These are phyloP conservation scores for Sarotherodon lohbergeri DNA, from an alignment of 2,113 vertebrate genomes.

Conservation along the genomic window DNA sequence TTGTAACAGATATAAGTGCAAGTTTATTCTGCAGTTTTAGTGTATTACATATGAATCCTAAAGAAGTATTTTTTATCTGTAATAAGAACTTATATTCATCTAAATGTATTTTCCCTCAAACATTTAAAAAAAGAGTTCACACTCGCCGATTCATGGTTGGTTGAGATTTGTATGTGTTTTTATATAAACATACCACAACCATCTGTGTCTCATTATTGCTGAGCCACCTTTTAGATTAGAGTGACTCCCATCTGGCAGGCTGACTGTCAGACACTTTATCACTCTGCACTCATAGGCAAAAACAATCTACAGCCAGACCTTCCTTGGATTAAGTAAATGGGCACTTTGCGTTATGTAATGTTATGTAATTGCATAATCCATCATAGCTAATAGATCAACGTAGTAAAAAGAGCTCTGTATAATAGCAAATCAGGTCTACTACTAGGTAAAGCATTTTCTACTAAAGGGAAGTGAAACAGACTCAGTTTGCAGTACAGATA, in stretches of 20 bases:
- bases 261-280: slow-evolving; percentile 24
- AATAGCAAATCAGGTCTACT: not conserved
- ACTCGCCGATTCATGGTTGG: not conserved
- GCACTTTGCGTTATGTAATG: not conserved
- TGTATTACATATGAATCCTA: not conserved
- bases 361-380: not conserved
- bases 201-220: slow-evolving; percentile 54
- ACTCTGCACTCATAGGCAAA: not conserved
- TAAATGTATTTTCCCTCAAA: not conserved
- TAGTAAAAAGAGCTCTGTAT: not conserved
- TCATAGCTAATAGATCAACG: not conserved
- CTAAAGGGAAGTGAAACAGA: not conserved
- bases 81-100: not conserved
- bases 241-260: slow-evolving; percentile 18
- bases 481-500: not conserved
- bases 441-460: not conserved
- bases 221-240: slow-evolving; percentile 28
- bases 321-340: not conserved
- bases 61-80: not conserved
- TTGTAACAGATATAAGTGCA: not conserved
- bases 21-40: not conserved
- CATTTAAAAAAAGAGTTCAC: not conserved
- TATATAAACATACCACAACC: not conserved
- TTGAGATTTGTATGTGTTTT: not conserved
- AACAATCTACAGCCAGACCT: not conserved